phyloP scores from a whole-genome alignment of 1,140 invertebrate genomes.

The Sycophila sp. region DNA sequence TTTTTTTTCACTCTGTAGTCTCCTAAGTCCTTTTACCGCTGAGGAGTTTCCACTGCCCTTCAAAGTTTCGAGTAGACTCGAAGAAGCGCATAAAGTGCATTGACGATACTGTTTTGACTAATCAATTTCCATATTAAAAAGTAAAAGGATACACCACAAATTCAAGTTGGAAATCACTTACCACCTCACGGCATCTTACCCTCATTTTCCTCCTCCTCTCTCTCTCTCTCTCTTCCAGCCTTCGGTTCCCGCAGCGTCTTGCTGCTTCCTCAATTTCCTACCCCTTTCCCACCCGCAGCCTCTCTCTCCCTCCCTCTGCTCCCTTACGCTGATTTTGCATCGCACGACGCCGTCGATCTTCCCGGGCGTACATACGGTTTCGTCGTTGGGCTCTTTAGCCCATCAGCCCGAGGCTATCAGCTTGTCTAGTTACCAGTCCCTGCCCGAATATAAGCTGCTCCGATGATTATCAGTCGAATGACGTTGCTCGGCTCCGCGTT shows the following conservation, averaged over 20 bases:
- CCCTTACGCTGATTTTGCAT: conserved; percentile 17
- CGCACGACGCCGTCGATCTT: conserved; percentile 19
- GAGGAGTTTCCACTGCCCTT: no score
- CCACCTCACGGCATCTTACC: neutral
- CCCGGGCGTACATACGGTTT: neutral
- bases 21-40: no score
- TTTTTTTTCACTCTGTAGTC: no score
- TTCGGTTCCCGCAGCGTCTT: no score
- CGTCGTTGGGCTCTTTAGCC: conserved; percentile 19
- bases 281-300: neutral
- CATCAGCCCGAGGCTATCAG: conserved; percentile 36
- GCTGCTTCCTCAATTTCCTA: conserved; percentile 31
- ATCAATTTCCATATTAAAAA: no score
- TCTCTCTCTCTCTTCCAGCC: no score
- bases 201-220: conserved; percentile 18
- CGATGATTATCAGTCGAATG: conserved; percentile 40
- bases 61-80: no score
- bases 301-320: neutral
- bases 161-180: conserved; percentile 4
- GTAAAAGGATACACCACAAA: no score
- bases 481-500: conserved; percentile 32
- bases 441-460: conserved; percentile 32
- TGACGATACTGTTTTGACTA: no score
- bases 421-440: conserved; percentile 24
- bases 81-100: no score